These are phyloP conservation scores for Cephonodes hylas DNA, from an alignment of 2,888 invertebrate genomes.

Conservation along the genomic window DNA sequence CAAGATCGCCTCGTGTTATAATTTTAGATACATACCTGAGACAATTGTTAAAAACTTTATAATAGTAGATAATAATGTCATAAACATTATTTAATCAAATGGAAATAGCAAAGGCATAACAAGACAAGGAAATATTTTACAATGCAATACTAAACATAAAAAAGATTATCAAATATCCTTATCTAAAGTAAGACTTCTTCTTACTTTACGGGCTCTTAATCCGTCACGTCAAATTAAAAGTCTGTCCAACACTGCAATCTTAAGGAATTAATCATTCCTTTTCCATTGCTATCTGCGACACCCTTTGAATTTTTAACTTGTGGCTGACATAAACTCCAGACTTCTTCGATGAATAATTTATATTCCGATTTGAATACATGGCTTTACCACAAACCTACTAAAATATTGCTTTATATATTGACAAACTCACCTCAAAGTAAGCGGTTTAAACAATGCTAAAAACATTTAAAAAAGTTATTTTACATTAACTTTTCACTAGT, in stretches of 20 bases:
- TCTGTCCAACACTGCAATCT: background rate
- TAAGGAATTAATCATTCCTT: background rate
- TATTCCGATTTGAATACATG: background rate
- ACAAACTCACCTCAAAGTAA: no score
- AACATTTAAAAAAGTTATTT: no score
- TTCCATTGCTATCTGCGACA: conserved; percentile 6
- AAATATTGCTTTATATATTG: background rate
- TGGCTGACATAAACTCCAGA: background rate
- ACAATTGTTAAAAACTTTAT: no score
- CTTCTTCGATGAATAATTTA: background rate
- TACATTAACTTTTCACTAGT: no score
- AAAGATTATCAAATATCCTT: background rate
- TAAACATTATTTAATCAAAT: no score
- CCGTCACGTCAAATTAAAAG: background rate
- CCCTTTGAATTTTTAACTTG: conserved; percentile 8
- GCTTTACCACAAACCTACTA: background rate
- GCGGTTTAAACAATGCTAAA: no score
- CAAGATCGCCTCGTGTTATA: no score
- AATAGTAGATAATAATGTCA: no score
- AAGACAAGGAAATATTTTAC: no score
- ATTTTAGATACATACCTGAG: no score
- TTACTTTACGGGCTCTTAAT: background rate
- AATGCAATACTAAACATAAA: background rate
- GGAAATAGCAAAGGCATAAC: no score
- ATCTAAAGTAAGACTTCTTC: background rate